phyloP scores from a whole-genome alignment of 1,140 invertebrate species.

The Procambarus clarkii region DNA sequence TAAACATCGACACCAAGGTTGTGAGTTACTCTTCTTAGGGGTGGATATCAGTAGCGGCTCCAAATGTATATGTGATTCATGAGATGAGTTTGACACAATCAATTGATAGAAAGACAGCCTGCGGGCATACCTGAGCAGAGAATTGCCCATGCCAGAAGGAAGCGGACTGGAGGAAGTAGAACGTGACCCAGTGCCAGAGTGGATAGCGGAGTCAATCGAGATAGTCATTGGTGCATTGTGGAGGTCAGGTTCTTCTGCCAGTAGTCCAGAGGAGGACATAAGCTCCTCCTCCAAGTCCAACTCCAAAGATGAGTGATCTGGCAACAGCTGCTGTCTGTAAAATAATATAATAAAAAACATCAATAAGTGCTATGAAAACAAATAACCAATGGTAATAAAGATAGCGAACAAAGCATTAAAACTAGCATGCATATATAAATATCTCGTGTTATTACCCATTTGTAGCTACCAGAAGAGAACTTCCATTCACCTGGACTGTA shows the following conservation, averaged over 20 bases:
- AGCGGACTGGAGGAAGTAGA: conserved; percentile 69
- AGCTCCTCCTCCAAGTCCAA: conserved; percentile 70
- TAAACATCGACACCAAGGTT: conserved; percentile 8
- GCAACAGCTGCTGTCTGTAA: conserved; percentile 68
- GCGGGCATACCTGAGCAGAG: conserved; percentile 69
- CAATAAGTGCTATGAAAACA: too few species aligned
- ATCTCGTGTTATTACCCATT: too few species aligned
- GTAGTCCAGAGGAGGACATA: conserved; percentile 17
- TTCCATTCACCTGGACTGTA: too few species aligned
- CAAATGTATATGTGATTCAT: conserved; percentile 26
- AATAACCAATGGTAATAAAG: too few species aligned
- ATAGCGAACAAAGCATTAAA: too few species aligned
- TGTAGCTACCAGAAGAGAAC: too few species aligned
- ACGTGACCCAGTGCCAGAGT: conserved; percentile 71
- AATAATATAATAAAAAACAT: too few species aligned
- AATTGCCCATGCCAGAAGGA: conserved; percentile 51
- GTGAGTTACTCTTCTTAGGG: conserved; percentile 37
- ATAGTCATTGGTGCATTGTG: conserved; percentile 67
- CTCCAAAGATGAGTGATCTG: conserved; percentile 71
- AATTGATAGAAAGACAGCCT: conserved; percentile 43
- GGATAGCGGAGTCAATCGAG: conserved; percentile 70
- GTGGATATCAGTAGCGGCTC: conserved; percentile 33
- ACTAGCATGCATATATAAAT: too few species aligned
- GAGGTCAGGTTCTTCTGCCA: conserved; percentile 27
- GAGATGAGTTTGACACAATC: conserved; percentile 43